A percentile compares a stretch with the other conserved stretches of the same genome.
Conservation (phyloP, 2,113 vertebrate genomes). For the Monopterus albus region DNA sequence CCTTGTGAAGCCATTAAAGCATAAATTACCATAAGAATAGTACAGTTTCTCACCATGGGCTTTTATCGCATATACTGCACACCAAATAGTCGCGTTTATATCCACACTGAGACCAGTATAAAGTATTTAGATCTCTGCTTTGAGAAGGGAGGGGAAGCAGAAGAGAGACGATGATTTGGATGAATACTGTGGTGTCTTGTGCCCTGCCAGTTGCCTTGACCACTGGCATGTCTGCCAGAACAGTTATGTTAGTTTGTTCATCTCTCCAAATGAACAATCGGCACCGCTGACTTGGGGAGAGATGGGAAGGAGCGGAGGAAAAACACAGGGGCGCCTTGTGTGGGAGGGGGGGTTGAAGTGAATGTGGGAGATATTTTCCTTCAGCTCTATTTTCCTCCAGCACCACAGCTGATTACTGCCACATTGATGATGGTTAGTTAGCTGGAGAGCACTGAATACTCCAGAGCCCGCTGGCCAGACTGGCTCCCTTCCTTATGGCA, state of each 20-base stretch:
- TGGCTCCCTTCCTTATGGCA: conserved; percentile 50
- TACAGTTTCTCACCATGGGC: conserved; percentile 33
- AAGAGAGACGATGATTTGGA: conserved; percentile 45
- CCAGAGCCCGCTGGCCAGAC: conserved; percentile 48
- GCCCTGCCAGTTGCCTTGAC: conserved; percentile 59
- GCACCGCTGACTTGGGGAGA: conserved; percentile 49
- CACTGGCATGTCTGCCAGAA: conserved; percentile 71
- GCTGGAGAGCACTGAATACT: conserved; percentile 35
- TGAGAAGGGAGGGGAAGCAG: conserved; percentile 28
- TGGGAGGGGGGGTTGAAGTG: conserved; percentile 7
- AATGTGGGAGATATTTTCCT: conserved; percentile 50
- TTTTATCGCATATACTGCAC: conserved; percentile 24
- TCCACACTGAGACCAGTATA: conserved; percentile 40
- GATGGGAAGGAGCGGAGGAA: conserved; percentile 34
- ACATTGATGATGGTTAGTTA: conserved; percentile 75
- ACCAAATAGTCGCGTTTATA: conserved; percentile 52
- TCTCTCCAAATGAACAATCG: conserved; percentile 66
- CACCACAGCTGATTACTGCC: conserved; percentile 81
- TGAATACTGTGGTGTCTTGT: conserved; percentile 61
- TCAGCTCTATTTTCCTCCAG: conserved; percentile 58
- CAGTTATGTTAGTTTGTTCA: conserved; percentile 69
- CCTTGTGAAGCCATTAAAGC: conserved; percentile 41
- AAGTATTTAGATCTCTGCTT: conserved; percentile 37
- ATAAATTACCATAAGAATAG: conserved; percentile 45
- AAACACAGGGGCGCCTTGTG: conserved; percentile 63